phyloP scores from a whole-genome alignment of 2,797 vertebrate species.

The Adrianichthys oophorus region DNA sequence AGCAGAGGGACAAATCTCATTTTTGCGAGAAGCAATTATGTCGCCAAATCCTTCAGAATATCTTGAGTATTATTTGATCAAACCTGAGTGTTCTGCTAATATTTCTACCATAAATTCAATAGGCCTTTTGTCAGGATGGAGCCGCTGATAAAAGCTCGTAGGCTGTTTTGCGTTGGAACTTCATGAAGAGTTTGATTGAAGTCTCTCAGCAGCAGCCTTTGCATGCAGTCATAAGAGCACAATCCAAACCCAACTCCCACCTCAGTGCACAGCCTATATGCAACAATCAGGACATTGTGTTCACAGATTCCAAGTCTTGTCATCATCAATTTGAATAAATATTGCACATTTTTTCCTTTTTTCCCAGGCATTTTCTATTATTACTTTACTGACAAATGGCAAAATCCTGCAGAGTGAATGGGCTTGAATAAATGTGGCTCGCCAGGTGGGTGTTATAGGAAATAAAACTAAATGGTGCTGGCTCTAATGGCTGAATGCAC shows the following conservation, averaged over 20 bases:
- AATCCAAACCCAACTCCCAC: constrained; percentile 68
- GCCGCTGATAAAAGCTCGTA: constrained; percentile 10
- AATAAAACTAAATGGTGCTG: no score
- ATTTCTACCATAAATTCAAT: constrained; percentile 3
- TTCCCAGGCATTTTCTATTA: not conserved
- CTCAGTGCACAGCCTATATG: constrained; percentile 62
- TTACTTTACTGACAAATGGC: not conserved
- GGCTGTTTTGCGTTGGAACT: constrained; percentile 28
- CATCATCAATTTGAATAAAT: constrained; percentile 36
- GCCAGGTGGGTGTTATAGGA: no score
- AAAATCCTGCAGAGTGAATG: no score
- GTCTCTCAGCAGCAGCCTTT: constrained; percentile 48
- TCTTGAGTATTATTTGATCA: not conserved
- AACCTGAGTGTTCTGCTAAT: not conserved
- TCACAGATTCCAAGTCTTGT: constrained; percentile 48
- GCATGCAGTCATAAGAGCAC: constrained; percentile 56
- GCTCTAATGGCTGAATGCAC: no score
- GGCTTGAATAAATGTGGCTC: no score
- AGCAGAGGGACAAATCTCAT: constrained; percentile 16
- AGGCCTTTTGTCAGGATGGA: constrained; percentile 1
- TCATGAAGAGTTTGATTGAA: constrained; percentile 43
- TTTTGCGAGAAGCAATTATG: not conserved
- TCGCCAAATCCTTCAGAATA: not conserved
- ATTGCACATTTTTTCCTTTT: constrained; percentile 5
- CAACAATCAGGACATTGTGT: constrained; percentile 72